Evolutionary conservation across 1,140 invertebrate genomes (phyloP), one percentile per base, ranked within the genome.

Genomic region (Drosophila pseudoananassae): DNA sequence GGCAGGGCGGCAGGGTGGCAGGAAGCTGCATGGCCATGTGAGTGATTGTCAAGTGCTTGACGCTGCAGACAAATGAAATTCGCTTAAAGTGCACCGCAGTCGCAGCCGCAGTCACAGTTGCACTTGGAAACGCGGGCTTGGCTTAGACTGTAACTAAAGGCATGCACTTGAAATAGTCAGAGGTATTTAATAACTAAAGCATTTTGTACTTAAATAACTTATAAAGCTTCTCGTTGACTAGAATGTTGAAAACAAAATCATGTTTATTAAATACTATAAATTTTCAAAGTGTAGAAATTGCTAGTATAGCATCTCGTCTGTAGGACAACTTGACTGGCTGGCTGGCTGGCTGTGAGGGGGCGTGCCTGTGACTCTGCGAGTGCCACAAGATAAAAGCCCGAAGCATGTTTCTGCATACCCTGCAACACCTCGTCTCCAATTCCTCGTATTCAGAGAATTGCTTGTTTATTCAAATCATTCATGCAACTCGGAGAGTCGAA

Each of bases 11-110:
- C 12, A 17, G 31, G 23, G 38, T 36, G 33, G 64, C 64, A 75
- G 82, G 78, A 87, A 69, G 83, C 75, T 87, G 75, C 81, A 82
- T 60, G 69, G 83, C 78, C 78, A 88, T 78, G 83, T 88, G 83
- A 88, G 83, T 88, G 83, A 88, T 88, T 88, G 83, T 88, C 83
- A 88, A 88, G 83, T 88, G 83, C 79, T 88, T 88, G 83, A 88
- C 83, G 83, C 83, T 83, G 83, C 83, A 88, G 83, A 88, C 83
- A 88, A 88, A 88, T 88, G 76, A 88, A 88, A 88, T 88, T 88
- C 83, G 78, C 83, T 88, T 88, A 88, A 89, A 88, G 83, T 79
- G 54, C 80, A 76, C 59, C 75, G 57, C 74, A 56, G 64, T 57
- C 52, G 38, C 63, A 38, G 51, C 29, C 12, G 45, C 68, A 27